Base-by-base conservation (phyloP, 2,888 invertebrate genomes). In the Hermodice carunculata region DNA sequence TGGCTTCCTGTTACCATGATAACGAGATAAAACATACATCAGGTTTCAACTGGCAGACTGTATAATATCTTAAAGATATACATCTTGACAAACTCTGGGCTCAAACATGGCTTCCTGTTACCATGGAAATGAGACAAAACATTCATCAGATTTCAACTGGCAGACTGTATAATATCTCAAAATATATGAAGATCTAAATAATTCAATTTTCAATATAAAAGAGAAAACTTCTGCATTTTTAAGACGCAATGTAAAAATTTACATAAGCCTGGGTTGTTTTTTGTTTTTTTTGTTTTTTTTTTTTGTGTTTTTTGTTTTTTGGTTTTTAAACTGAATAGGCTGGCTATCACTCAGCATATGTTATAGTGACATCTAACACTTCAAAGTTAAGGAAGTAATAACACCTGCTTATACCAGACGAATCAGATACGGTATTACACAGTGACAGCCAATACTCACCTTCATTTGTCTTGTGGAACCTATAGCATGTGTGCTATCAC, bases 391-490 rank as follows among this genome's bases (percentile, higher is more conserved):
- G n/a, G n/a, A n/a, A n/a, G n/a, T n/a, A n/a, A n/a, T n/a, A n/a
- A n/a, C n/a, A n/a, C n/a, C n/a, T n/a, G n/a, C n/a, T n/a, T n/a
- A n/a, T n/a, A n/a, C n/a, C n/a, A n/a, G n/a, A n/a, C n/a, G n/a
- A n/a, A n/a, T n/a, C n/a, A n/a, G n/a, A n/a, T n/a, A n/a, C n/a
- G n/a, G n/a, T n/a, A n/a, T n/a, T n/a, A n/a, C n/a, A n/a, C n/a
- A n/a, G n/a, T n/a, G n/a, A n/a, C n/a, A n/a, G n/a, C n/a, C 11
- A 32, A 37, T 43, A 32, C 67, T 65, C 64, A 82, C 83, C 78
- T 84, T 84, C 80, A 81, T 82, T 62, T 84, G 84, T 51, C 81
- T 67, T 11, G 80, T 82, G 5, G 80, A 78, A 17, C 71, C 70
- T 43, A n/a, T n/a, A n/a, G n/a, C n/a, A n/a, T 71, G 74, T 2